Evolutionary conservation across 2,888 invertebrate genomes (phyloP).

Genomic region (Acleris sparsana): DNA sequence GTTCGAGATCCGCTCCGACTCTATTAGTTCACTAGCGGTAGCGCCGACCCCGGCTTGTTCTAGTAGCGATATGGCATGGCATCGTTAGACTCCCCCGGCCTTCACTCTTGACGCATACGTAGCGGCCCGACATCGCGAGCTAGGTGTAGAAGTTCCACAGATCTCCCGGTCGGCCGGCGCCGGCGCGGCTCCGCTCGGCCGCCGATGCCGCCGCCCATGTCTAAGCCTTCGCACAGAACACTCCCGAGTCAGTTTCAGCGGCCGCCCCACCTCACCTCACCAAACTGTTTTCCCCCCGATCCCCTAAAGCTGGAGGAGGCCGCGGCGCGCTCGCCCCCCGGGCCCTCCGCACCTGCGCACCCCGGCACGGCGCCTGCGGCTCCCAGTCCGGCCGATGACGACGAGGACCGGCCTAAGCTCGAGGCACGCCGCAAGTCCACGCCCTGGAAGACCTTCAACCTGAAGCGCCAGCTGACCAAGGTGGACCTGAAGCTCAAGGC

Average conservation of each 20-base stretch:
- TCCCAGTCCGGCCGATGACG: slow-evolving; percentile 48
- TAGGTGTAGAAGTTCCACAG: slow-evolving; percentile 28
- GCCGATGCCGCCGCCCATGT: slow-evolving; percentile 10
- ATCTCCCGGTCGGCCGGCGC: slow-evolving; percentile 2
- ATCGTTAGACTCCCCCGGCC: slow-evolving; percentile 66
- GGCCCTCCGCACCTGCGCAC: too few species aligned
- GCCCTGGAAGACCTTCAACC: slow-evolving; percentile 90
- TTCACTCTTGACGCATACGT: slow-evolving; percentile 42
- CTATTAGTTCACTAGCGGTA: slow-evolving; percentile 53
- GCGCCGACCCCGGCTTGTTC: slow-evolving; percentile 64
- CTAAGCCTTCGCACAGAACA: slow-evolving; percentile 29
- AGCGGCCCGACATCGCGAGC: slow-evolving; percentile 36
- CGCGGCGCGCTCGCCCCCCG: slow-evolving; percentile 42
- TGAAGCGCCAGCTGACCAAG: slow-evolving; percentile 91
- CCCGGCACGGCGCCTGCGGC: slow-evolving; percentile 38
- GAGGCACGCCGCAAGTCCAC: slow-evolving; percentile 86
- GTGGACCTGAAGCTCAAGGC: slow-evolving; percentile 90
- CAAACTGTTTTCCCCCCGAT: slow-evolving; percentile 64
- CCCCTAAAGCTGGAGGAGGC: slow-evolving; percentile 69
- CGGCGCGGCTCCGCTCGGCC: slow-evolving; percentile 11
- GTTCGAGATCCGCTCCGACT: slow-evolving; percentile 27
- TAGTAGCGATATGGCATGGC: slow-evolving; percentile 72
- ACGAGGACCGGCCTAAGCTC: slow-evolving; percentile 58
- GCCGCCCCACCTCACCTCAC: slow-evolving; percentile 59
- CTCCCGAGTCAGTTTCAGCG: slow-evolving; percentile 38